Percentiles rank a stretch among this genome's conserved stretches.
phyloP scores from a whole-genome alignment of 2,113 vertebrate genomes.

The Upupa epops region DNA sequence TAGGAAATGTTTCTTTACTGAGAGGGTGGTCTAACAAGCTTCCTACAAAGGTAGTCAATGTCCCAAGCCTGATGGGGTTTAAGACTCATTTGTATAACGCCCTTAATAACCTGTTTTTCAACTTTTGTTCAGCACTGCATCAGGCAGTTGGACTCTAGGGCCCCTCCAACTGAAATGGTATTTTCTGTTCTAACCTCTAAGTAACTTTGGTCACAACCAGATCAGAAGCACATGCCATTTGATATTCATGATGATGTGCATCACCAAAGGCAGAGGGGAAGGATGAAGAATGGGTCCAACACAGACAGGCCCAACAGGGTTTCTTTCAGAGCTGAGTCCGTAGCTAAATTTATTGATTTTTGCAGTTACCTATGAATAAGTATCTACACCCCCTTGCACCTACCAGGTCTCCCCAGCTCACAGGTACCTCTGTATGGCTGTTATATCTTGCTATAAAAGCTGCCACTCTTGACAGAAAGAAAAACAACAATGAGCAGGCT shows the following conservation, averaged over 20 bases:
- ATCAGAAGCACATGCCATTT: not conserved
- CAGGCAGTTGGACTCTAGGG: not conserved
- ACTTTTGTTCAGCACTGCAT: not conserved
- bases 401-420: not conserved
- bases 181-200: accelerated
- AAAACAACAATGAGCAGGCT: not conserved
- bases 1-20: not conserved
- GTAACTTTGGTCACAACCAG: not conserved
- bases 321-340: not conserved
- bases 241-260: accelerated
- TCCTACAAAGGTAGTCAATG: not conserved
- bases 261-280: accelerated
- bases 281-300: not conserved
- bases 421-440: not conserved
- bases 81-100: not conserved
- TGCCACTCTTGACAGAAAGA: not conserved
- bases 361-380: accelerated
- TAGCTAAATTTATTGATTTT: not conserved
- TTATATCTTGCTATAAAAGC: not conserved
- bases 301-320: not conserved
- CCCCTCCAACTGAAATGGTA: not conserved
- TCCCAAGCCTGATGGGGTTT: not conserved
- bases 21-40: not conserved
- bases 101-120: not conserved
- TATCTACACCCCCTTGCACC: not conserved